Evolutionary conservation across 1,140 invertebrate genomes (phyloP), one percentile per base, ranked within the genome.

Genomic region (Cheumatopsyche charites): DNA sequence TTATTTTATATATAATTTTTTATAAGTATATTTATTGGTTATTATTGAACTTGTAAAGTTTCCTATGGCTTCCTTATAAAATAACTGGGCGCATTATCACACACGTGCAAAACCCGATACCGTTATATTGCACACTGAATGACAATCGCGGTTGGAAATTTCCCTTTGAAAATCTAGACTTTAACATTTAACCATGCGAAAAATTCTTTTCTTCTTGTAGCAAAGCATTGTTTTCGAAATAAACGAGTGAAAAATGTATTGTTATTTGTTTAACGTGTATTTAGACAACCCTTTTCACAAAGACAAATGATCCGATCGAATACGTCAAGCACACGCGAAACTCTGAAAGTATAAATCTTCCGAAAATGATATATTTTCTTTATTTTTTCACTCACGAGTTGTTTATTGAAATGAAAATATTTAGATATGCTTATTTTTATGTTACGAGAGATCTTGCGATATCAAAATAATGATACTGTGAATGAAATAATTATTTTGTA

Each of bases 251-350:
- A 36, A 36, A 36, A 36, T 36, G 29, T 36, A 36, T 36, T 36
- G 29, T 36, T 36, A 9, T 36, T 36, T 36, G 29, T 36, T 36
- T 36, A 7, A 47, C 23, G 55, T 58, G 17, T 58, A 19, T 58
- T 58, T 58, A 25, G 55, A 21, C 62, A 49, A 42, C 41, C 15
- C 29, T 43, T 19, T 49, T 49, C 17, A 19, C 13, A 6, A 63
- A 63, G 36, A 63, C 29, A 63, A 63, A 63, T 63, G 62, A 43
- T 43, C 41, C 29, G 29, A 63, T 63, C 62, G 62, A 63, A 63
- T 43, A 43, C 29, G 62, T 63, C 62, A 63, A 63, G 29, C 62
- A 29, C 62, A 63, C 62, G 15, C 62, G 36, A 63, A 63, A 43
- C 12, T 17, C 36, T 41, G 4, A n/a, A 58, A 26, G 21, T 58